Base-by-base conservation (phyloP, 2,888 invertebrate species). In the Conomelus anceps region DNA sequence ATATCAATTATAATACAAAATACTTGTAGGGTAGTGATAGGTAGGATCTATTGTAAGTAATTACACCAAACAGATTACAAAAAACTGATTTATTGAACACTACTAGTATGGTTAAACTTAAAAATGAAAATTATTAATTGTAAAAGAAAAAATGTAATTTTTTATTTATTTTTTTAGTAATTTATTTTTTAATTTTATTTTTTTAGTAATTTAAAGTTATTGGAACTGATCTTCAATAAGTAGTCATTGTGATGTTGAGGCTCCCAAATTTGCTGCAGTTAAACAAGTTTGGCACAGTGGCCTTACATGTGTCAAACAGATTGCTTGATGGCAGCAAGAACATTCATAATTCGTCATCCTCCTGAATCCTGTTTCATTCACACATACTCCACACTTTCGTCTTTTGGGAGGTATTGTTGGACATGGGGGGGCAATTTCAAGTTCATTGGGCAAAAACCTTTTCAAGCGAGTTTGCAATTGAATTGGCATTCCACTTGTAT, bases 331-430 rank as follows among this genome's bases (percentile, higher is more conserved):
- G 41, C 88, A 88, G 41, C 22, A 34, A 29, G 29, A 22, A 29
- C 88, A 29, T 24, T 88, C 88, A 34, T 88, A 88, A 29, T 88
- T 88, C n/a, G 88, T 24, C 7, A 88, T 88, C 34, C 88, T 88
- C 41, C 34, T 88, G 22, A 88, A 88, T 29, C 34, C 34, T 88
- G 88, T 17, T 88, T 34, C 88, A 17, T 4, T 22, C 88, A 23
- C 22, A 34, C 88, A 88, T 41, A 29, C 41, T 26, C 87, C 87
- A 87, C 87, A 87, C 26, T 87, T 87, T 22, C 87, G 13, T 87
- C 87, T 87, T 87, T 87, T 3, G 86, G 86, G 87, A 87, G 87
- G 24, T 34, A 17, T 1, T 34, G 34, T 17, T 34, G 34, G 13
- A 34, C 22, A 26, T 22, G 87, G 22, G 3, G 24, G 87, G 26